Conservation (phyloP, 2,888 invertebrate genomes). For the Drosophila kanekoi region DNA sequence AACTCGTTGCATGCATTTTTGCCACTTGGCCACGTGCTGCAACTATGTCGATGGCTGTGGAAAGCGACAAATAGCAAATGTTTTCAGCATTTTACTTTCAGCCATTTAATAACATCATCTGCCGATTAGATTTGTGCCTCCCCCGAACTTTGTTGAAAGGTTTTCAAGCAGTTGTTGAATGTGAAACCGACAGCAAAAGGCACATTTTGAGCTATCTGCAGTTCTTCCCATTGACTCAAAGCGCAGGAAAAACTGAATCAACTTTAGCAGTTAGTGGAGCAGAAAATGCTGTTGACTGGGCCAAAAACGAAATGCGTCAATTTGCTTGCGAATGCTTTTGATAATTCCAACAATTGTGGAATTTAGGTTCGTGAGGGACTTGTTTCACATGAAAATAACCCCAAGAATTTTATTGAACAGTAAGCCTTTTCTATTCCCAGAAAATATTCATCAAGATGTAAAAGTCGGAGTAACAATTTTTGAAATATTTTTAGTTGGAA, state of each 20-base stretch:
- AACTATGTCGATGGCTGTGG: slow-evolving; percentile 11
- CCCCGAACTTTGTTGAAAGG: background rate
- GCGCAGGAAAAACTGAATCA: no score
- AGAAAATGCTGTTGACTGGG: background rate
- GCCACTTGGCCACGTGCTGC: slow-evolving; percentile 67
- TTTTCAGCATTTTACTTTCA: slow-evolving; percentile 28
- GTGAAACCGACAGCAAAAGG: slow-evolving; percentile 8
- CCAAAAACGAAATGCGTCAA: background rate
- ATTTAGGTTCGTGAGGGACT: no score
- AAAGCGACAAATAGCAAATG: slow-evolving; percentile 27
- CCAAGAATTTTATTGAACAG: no score
- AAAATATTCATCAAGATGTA: no score
- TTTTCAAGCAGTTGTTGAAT: slow-evolving; percentile 28
- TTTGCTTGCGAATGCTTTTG: background rate
- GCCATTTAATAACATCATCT: slow-evolving; percentile 27
- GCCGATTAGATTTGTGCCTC: slow-evolving; percentile 7
- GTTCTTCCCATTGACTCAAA: background rate
- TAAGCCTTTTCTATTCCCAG: no score
- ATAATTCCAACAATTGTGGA: background rate
- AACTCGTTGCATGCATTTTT: slow-evolving; percentile 67
- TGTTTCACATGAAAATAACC: no score
- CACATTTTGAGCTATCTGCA: slow-evolving; percentile 3
- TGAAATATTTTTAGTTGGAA: no score
- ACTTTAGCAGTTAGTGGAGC: no score
- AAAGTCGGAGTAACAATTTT: no score